Evolutionary conservation across 2,113 vertebrate genomes (phyloP), one percentile per base, ranked within the genome.

Genomic region (Galeopterus variegatus): DNA sequence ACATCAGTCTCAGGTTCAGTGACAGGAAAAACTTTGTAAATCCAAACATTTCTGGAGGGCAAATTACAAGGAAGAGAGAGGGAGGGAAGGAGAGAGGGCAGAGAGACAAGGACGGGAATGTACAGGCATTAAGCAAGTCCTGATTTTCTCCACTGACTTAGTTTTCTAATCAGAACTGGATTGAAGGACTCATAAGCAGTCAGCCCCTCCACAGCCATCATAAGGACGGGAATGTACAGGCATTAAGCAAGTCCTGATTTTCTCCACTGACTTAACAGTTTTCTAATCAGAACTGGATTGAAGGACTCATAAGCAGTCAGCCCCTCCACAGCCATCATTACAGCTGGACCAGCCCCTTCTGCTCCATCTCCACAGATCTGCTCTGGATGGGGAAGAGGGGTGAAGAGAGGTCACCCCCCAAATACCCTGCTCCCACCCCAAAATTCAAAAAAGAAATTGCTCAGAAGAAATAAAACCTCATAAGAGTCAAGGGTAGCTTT

Each of bases 1-100:
- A 62, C 12, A 13, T 36, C 79, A 79, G 50, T 97, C 54, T 93
- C 21, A 6, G 88, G 76, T 93, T 97, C 96, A 93, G 3, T 96
- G 94, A 96, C 85, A 97, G 72, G 48, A n/a, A 69, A 82, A 8
- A 91, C 72, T n/a, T 96, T 90, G 67, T 96, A 97, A 98, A 97
- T 96, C 36, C 88, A 97, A 98, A 48, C 1, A 69, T 8, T 72
- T 14, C 13, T 75, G 24, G 5, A 24, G 36, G 33, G 31, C 72
- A 91, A 93, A 76, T 72, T 81, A 58, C 19, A 41, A 83, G 15
- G 6, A 4, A 77, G 62, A n/a, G 14, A 9, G 13, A 36, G 26
- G 12, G 48, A 19, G 33, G 26, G 23, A 33, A 11, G 23, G 13
- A 41, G 10, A 23, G 24, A 36, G 24, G 24, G 9, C n/a, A 33